These are phyloP conservation scores for Mesoligia furuncula DNA, from an alignment of 2,888 invertebrate genomes.

Conservation along the genomic window DNA sequence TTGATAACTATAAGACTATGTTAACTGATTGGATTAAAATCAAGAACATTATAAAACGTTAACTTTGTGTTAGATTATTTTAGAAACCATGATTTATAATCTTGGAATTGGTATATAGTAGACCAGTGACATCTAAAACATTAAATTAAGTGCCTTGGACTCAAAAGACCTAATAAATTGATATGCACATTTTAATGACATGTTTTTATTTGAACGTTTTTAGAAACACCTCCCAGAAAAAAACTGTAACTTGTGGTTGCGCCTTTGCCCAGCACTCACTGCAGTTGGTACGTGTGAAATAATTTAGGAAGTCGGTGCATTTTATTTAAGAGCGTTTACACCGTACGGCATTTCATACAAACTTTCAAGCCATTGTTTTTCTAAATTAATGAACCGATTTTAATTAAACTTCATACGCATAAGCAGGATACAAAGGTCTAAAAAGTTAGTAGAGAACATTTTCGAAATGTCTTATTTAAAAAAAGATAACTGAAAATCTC, in stretches of 20 bases:
- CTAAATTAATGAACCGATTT: too few relatives aligned
- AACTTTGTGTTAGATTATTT: background rate
- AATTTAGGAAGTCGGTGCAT: too few relatives aligned
- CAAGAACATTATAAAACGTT: background rate
- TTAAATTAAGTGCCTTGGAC: slow-evolving; percentile 51
- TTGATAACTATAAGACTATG: slow-evolving; percentile 13
- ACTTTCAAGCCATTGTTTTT: too few relatives aligned
- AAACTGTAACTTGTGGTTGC: background rate
- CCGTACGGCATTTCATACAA: too few relatives aligned
- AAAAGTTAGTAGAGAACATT: too few relatives aligned
- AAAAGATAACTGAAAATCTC: too few relatives aligned
- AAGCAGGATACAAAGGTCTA: too few relatives aligned
- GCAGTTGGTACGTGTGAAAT: too few relatives aligned
- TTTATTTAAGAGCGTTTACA: too few relatives aligned
- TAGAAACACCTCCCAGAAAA: background rate
- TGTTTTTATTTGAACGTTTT: slow-evolving; percentile 18
- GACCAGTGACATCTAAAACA: slow-evolving; percentile 32
- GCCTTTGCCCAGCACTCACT: too few relatives aligned
- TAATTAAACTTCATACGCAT: too few relatives aligned
- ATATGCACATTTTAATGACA: slow-evolving; percentile 16
- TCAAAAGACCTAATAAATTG: slow-evolving; percentile 53
- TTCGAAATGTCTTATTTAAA: too few relatives aligned
- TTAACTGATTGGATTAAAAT: background rate
- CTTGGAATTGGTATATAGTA: slow-evolving; percentile 10
- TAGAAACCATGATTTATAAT: slow-evolving; percentile 26